Base-by-base conservation (phyloP, 2,113 vertebrate species). In the Bambusicola thoracicus region DNA sequence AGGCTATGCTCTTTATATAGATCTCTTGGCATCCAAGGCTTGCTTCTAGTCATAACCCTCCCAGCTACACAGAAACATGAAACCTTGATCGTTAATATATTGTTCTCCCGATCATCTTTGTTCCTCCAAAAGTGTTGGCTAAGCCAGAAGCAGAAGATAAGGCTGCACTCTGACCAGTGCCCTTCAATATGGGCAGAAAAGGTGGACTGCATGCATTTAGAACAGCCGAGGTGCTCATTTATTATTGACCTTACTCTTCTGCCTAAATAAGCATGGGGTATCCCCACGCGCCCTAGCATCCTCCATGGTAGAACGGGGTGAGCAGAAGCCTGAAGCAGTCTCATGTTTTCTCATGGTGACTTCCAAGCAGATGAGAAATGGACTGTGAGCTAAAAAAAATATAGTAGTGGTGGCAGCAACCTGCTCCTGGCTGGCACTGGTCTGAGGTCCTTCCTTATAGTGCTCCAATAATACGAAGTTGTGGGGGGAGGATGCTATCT, bases 11-110 rank as follows among this genome's bases (percentile, higher is more conserved):
- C 77, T 94, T 83, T 85, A 78, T 82, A 83, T 66, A 90, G 81
- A 82, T 81, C 44, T 85, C 59, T 85, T 93, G 92, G 89, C 81
- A 92, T 55, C 46, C 83, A 83, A 75, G 49, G 27, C 30, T 95
- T 86, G 36, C 65, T 91, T 81, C 58, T 69, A 89, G 74, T 49
- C 81, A 92, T 72, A 81, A 53, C 22, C 69, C 53, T 86, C 24
- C 30, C 34, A 29, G 66, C 51, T 70, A 77, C 85, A 81, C 46
- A 91, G 91, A 89, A 88, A 65, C 1, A 1, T 2, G 6, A 92
- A 92, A 62, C 58, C 66, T 73, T 62, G 48, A 40, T 44, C 30
- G 18, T 69, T 80, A 80, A 34, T 36, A 17, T 0, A 0, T 24
- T 74, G 32, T 69, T 59, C 56, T 49, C 16, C 48, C 40, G 43